Base-by-base conservation (phyloP, 2,797 vertebrate species). In the Sciurus vulgaris region DNA sequence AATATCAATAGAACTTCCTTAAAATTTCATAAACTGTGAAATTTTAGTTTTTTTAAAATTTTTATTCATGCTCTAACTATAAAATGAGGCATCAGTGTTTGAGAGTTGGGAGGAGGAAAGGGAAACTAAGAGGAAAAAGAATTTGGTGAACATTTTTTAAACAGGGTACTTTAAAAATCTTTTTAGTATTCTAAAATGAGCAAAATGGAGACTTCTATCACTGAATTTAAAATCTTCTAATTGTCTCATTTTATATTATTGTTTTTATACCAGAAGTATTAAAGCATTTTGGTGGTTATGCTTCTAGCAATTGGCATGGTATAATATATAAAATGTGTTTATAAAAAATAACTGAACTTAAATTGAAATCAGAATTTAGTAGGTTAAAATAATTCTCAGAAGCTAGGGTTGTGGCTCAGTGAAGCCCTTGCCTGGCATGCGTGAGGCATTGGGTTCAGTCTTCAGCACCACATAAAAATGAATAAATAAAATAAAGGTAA, bases 271-370 rank as follows among this genome's bases (percentile, higher is more conserved):
- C n/a, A 83, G 63, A 85, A 95, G 6, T 76, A 93, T 94, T 56
- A 89, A 77, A 83, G 5, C 38, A 67, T 88, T 86, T 87, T 96
- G 78, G 38, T 96, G 86, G 49, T 88, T 86, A 91, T 78, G 20
- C 47, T 81, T 94, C 28, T 79, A 96, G 84, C 7, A 63, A 30
- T 6, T 96, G 63, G 20, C 76, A 73, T 93, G 59, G 84, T 51
- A 94, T 97, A 97, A 56, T 70, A 65, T 84, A 61, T 79, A 94
- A 93, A 94, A 91, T 89, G 20, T 69, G 54, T 95, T 94, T 94
- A 78, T 89, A 88, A 94, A 94, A 89, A 56, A 72, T 91, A 92
- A 94, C n/a, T 91, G 78, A 88, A 59, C 15, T 94, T 95, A 85
- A 89, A 85, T 94, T 93, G 30, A 54, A 94, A 95, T 65, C 35